Conservation (phyloP, 2,888 invertebrate species). For the Cheilosia grossa region DNA sequence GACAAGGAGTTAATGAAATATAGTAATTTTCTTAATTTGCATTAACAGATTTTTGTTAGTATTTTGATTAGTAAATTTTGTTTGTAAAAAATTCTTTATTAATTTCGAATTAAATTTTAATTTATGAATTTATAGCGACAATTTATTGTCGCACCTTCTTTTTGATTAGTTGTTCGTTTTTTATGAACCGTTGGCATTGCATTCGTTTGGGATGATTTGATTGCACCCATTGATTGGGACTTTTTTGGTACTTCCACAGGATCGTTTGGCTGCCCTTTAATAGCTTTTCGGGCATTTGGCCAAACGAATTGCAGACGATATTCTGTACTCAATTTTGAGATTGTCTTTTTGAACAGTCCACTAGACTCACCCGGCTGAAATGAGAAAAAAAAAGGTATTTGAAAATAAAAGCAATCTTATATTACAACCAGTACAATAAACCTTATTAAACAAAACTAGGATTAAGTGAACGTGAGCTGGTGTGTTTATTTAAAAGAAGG, state of each 20-base stretch:
- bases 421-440: no score
- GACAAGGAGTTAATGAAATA: conserved; percentile 28
- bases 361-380: conserved; percentile 86
- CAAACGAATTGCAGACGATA: conserved; percentile 95
- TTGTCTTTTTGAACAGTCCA: conserved; percentile 89
- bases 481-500: no score
- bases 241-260: conserved; percentile 87
- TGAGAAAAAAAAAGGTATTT: conserved; percentile 52
- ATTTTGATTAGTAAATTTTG: conserved; percentile 20
- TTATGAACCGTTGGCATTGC: conserved; percentile 86
- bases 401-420: background rate
- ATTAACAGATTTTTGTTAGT: conserved; percentile 21
- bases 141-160: conserved; percentile 84
- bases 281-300: conserved; percentile 86
- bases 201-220: conserved; percentile 86
- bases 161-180: conserved; percentile 86
- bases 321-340: conserved; percentile 91
- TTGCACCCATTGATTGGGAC: conserved; percentile 94
- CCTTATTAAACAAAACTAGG: no score
- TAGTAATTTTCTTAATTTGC: conserved; percentile 18
- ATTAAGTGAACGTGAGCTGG: no score
- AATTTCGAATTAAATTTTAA: conserved; percentile 40
- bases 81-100: conserved; percentile 20
- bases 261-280: conserved; percentile 85
- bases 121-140: conserved; percentile 80